phyloP scores from a whole-genome alignment of 2,888 invertebrate species.

The Hydrotaea diabolus region DNA sequence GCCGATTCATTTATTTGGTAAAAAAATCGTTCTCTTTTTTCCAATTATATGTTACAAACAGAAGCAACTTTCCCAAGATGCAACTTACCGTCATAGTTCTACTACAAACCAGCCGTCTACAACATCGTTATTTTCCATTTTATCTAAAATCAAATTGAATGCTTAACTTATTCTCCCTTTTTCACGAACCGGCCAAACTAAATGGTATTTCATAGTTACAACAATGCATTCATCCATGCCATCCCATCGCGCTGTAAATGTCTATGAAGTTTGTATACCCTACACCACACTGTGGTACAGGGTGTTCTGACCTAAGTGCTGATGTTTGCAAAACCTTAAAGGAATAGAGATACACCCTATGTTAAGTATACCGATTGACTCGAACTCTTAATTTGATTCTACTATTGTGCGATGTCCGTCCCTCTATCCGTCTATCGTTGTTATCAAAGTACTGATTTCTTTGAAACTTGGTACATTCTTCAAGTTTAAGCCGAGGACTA shows the following conservation, averaged over 20 bases:
- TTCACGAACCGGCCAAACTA: not conserved
- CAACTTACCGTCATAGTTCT: not conserved
- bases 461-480: too few species aligned
- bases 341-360: too few species aligned
- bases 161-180: conserved; percentile 39
- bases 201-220: conserved; percentile 41
- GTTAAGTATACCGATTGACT: too few species aligned
- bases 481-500: too few species aligned
- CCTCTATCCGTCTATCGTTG: too few species aligned
- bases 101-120: not conserved
- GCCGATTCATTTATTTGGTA: not conserved
- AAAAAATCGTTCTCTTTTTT: not conserved
- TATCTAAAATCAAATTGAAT: conserved; percentile 49
- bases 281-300: too few species aligned
- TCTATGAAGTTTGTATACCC: conserved; percentile 31
- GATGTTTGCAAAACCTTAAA: too few species aligned
- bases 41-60: not conserved
- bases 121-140: not conserved
- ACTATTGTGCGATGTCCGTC: too few species aligned
- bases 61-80: not conserved
- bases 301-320: too few species aligned
- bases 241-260: not conserved
- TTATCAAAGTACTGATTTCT: too few species aligned
- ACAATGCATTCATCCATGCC: conserved; percentile 7
- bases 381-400: too few species aligned